A percentile compares a stretch with the other conserved stretches of the same genome.
Conservation (phyloP, 2,888 invertebrate species). For the Lobophora halterata region DNA sequence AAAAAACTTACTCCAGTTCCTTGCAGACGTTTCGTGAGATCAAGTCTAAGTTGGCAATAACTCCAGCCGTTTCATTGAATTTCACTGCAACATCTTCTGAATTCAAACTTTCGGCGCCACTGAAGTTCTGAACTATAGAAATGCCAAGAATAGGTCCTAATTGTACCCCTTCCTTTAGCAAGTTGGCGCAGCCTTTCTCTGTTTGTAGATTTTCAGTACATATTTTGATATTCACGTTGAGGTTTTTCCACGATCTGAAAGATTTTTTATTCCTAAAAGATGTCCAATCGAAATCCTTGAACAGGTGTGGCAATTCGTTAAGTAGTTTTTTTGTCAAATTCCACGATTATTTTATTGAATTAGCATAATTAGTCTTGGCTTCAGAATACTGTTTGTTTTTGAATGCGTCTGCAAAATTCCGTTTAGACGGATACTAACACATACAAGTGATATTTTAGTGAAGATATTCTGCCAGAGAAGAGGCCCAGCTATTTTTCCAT, state of each 20-base stretch:
- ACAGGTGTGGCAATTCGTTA: background rate
- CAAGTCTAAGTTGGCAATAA: slow-evolving; percentile 46
- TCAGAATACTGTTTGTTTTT: no score
- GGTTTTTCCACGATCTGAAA: slow-evolving; percentile 44
- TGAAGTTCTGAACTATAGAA: slow-evolving; percentile 41
- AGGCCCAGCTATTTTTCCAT: no score
- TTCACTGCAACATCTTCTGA: slow-evolving; percentile 34
- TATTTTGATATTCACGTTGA: slow-evolving; percentile 33
- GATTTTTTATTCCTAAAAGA: background rate
- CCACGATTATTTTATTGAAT: no score
- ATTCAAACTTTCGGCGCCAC: slow-evolving; percentile 24
- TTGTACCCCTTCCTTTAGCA: slow-evolving; percentile 39
- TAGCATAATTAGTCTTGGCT: no score
- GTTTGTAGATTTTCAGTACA: slow-evolving; percentile 36
- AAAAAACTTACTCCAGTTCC: slow-evolving; percentile 38
- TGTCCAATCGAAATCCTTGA: no score
- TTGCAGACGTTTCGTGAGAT: slow-evolving; percentile 41
- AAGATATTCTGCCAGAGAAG: no score
- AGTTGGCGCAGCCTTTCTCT: slow-evolving; percentile 38
- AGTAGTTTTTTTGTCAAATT: no score
- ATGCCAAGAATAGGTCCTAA: slow-evolving; percentile 46
- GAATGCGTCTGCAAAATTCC: no score
- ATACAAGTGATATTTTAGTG: no score
- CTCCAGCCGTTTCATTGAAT: slow-evolving; percentile 37
- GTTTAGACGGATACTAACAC: no score